Evolutionary conservation across 2,797 vertebrate species (phyloP), one percentile per base, ranked within the genome.

Genomic region (Microctenopoma lineatum): DNA sequence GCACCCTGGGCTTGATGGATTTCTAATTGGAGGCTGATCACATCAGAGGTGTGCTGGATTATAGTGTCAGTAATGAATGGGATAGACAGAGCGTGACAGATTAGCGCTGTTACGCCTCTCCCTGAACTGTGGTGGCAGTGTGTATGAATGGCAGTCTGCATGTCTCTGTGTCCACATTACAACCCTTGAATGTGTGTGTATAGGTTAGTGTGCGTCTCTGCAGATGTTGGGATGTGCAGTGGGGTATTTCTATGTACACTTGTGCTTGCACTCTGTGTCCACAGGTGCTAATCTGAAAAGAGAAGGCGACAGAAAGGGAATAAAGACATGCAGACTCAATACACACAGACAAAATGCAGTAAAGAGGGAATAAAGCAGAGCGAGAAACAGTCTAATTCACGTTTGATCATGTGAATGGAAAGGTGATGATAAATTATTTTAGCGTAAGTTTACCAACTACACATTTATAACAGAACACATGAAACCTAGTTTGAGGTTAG

Each of bases 11-110:
- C 85, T 88, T 91, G 90, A 92, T 92, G 87, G 84, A 83, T 90
- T 90, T 91, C 86, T 92, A 92, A 92, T 92, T 92, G 89, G 89
- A 90, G 86, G 87, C 81, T 92, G 90, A 92, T 92, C 90, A 89
- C 89, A 90, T 89, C 77, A 46, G 85, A 89, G 90, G 87, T 90
- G 87, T 74, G 89, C 87, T 84, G 90, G 89, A 92, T 90, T 91
- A 90, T 86, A 80, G 86, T 80, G 87, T 71, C 59, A 16, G 79
- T 87, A 90, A 90, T 89, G 88, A 92, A 91, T 89, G 84, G 64
- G 81, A 62, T 82, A 88, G 84, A 87, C 73, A 50, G 83, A 87
- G 87, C 77, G 58, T 89, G 86, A 88, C 87, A 88, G 89, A 91
- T 92, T 88, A 88, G 78, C 80, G 81, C 70, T 76, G 85, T 79